Percentiles rank a stretch among this genome's conserved stretches.
These are phyloP conservation scores for Enteromius thamalakanensis DNA, from an alignment of 2,797 vertebrate species.

Conservation along the genomic window DNA sequence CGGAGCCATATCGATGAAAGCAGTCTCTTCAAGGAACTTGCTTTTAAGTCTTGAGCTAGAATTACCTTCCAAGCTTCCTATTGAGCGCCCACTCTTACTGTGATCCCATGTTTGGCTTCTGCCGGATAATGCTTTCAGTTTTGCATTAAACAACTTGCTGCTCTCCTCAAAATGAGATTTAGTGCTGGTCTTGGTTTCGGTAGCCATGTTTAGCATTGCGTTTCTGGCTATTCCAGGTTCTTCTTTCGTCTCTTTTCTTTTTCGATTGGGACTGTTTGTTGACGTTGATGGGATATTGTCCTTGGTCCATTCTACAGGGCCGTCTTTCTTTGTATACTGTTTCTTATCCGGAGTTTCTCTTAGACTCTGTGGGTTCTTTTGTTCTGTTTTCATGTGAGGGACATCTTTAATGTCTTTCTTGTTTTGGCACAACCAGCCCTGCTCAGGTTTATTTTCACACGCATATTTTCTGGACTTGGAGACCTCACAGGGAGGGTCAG, in stretches of 20 bases:
- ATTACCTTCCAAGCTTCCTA: constrained; percentile 60
- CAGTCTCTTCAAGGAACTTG: constrained; percentile 41
- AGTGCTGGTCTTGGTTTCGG: constrained; percentile 63
- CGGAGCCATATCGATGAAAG: constrained; percentile 36
- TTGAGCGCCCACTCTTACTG: constrained; percentile 81
- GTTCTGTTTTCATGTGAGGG: constrained; percentile 57
- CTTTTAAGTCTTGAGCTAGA: constrained; percentile 52
- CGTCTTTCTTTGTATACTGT: constrained; percentile 75
- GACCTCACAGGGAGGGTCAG: constrained; percentile 49
- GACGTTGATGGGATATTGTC: constrained; percentile 80
- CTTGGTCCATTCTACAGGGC: constrained; percentile 77
- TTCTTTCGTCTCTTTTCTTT: constrained; percentile 71
- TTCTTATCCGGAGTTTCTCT: constrained; percentile 83
- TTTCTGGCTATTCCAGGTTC: constrained; percentile 75
- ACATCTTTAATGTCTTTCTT: constrained; percentile 69
- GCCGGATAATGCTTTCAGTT: constrained; percentile 87
- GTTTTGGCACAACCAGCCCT: constrained; percentile 72
- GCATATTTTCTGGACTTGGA: constrained; percentile 43
- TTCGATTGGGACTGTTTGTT: constrained; percentile 84
- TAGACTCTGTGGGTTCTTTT: constrained; percentile 63
- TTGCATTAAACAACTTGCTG: constrained; percentile 89
- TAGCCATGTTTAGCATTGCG: constrained; percentile 66
- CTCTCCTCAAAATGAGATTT: constrained; percentile 80
- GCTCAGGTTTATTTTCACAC: constrained; percentile 64
- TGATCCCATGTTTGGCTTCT: constrained; percentile 85